Evolutionary conservation across 2,888 invertebrate species (phyloP).

Genomic region (Villa cingulata): DNA sequence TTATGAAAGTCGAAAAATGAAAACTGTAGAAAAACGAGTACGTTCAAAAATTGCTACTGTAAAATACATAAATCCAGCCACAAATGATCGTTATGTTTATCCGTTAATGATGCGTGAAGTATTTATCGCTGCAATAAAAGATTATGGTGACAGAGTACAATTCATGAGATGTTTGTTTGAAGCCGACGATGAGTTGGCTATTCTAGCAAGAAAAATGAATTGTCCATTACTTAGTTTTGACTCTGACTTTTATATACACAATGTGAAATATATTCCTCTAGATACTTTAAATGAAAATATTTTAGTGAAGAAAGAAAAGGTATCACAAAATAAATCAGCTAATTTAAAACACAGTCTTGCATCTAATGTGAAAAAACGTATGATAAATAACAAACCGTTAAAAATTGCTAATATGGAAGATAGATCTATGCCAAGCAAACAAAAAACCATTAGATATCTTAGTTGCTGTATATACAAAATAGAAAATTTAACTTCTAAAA

Average conservation of each 20-base stretch:
- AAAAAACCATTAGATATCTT: constrained; percentile 28
- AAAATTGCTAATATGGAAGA: background rate
- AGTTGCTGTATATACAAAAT: constrained; percentile 60
- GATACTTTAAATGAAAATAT: constrained; percentile 46
- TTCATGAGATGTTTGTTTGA: constrained; percentile 70
- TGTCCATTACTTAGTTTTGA: constrained; percentile 87
- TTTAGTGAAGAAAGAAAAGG: constrained; percentile 19
- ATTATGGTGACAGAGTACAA: constrained; percentile 48
- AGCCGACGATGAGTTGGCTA: constrained; percentile 79
- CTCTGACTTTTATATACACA: constrained; percentile 87
- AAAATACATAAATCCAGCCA: constrained; percentile 42
- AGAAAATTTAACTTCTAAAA: constrained; percentile 50
- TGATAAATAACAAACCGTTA: constrained; percentile 17
- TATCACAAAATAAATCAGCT: background rate
- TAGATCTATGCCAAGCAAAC: background rate
- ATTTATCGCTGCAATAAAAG: constrained; percentile 54
- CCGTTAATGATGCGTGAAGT: constrained; percentile 62
- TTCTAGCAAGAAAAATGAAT: constrained; percentile 57
- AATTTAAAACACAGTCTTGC: constrained; percentile 19
- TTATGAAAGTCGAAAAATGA: constrained; percentile 54
- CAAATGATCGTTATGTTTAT: constrained; percentile 48
- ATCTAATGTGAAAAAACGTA: constrained; percentile 26
- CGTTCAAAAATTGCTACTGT: constrained; percentile 46
- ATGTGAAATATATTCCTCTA: constrained; percentile 69
- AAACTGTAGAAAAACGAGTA: constrained; percentile 47